Evolutionary conservation across 2,888 invertebrate genomes (phyloP).

Genomic region (Amiota communis): DNA sequence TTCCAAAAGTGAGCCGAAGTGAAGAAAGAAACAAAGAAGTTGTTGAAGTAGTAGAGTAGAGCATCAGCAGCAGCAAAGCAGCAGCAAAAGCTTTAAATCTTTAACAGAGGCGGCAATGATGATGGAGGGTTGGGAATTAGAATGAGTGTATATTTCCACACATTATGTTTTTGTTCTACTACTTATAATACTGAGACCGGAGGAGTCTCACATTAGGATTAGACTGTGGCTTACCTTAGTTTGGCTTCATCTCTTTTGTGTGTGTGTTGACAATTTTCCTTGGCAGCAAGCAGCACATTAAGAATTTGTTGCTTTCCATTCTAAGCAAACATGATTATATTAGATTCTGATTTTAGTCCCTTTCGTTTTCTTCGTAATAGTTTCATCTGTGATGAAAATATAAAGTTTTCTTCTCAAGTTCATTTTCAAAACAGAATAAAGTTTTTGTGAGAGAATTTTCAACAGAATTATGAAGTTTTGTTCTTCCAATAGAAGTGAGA

Average conservation of each 20-base stretch:
- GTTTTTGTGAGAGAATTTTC: not conserved
- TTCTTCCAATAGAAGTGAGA: not conserved
- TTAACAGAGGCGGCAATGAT: not conserved
- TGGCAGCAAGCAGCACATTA: too few species aligned
- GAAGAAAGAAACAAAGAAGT: not conserved
- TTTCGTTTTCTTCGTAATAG: too few species aligned
- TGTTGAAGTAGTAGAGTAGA: not conserved
- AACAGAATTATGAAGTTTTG: conserved; percentile 19
- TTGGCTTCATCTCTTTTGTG: too few species aligned
- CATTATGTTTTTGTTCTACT: too few species aligned
- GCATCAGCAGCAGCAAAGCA: not conserved
- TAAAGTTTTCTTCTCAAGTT: conserved; percentile 2
- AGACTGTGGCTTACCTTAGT: too few species aligned
- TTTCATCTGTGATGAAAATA: not conserved
- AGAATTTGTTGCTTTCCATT: too few species aligned
- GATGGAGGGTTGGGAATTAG: not conserved
- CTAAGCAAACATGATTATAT: too few species aligned
- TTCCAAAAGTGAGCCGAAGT: not conserved
- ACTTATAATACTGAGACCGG: too few species aligned
- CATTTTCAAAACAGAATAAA: not conserved
- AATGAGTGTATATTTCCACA: too few species aligned
- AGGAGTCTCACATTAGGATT: too few species aligned
- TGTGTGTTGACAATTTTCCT: too few species aligned
- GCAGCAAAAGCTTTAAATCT: not conserved
- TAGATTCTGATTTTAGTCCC: too few species aligned